Conservation (phyloP, 2,797 vertebrate genomes). For the Sebastes taczanowskii region DNA sequence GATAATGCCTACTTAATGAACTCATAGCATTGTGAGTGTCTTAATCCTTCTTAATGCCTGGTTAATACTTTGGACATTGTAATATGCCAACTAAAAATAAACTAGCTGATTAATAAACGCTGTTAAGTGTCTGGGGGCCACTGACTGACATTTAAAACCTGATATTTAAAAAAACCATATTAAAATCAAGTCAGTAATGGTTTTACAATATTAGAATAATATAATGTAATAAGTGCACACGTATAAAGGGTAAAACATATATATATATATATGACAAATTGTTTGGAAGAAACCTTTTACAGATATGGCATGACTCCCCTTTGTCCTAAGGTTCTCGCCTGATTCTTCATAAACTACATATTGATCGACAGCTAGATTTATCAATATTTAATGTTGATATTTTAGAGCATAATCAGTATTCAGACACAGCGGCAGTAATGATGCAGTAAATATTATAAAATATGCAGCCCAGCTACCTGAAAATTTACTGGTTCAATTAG, state of each 20-base stretch:
- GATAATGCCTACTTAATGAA: not conserved
- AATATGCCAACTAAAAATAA: not conserved
- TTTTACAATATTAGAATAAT: not conserved
- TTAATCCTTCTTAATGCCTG: not conserved
- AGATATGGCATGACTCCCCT: not conserved
- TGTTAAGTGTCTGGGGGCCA: not conserved
- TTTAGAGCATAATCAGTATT: not conserved
- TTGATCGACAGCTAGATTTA: not conserved
- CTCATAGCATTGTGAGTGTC: not conserved
- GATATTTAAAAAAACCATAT: not conserved
- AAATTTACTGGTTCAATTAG: conserved; percentile 59
- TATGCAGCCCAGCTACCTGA: not conserved
- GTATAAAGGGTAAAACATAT: not conserved
- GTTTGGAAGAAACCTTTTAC: not conserved
- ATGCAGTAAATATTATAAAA: conserved; percentile 3
- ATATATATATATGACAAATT: not conserved
- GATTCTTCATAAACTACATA: not conserved
- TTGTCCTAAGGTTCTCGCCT: not conserved
- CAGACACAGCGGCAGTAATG: not conserved
- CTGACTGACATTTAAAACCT: not conserved
- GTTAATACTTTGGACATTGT: not conserved
- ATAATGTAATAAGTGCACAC: not conserved
- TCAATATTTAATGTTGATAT: not conserved
- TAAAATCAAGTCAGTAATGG: not conserved
- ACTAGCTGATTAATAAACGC: not conserved